A percentile compares a stretch with the other conserved stretches of the same genome.
Evolutionary conservation across 2,888 invertebrate species (phyloP).

Genomic region (Epinotia demarniana): DNA sequence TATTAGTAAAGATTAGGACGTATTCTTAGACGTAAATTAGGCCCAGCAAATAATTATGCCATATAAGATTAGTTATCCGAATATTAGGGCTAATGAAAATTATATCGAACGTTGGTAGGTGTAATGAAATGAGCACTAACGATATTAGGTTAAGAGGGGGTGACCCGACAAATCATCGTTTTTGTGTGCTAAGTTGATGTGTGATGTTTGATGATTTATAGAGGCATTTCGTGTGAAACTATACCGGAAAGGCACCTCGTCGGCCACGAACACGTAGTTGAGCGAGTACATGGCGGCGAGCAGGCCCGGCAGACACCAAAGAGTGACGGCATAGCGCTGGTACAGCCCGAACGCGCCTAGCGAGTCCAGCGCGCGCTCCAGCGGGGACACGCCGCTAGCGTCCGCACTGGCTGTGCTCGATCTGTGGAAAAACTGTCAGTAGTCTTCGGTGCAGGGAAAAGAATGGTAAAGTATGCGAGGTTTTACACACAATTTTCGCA

Average conservation of each 20-base stretch:
- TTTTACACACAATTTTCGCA: not conserved
- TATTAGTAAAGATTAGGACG: no score
- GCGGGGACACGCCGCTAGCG: conserved; percentile 52
- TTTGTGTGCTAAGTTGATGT: no score
- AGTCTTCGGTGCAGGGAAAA: not conserved
- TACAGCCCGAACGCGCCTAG: conserved; percentile 76
- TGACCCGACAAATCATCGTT: no score
- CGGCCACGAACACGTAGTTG: conserved; percentile 85
- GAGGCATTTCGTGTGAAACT: conserved; percentile 31
- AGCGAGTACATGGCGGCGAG: conserved; percentile 82
- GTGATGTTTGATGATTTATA: no score
- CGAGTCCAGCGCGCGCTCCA: conserved; percentile 69
- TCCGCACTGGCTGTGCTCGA: conserved; percentile 13
- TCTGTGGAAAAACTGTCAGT: not conserved
- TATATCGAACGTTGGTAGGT: no score
- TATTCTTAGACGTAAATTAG: no score
- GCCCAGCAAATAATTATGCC: no score
- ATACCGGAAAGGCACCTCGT: conserved; percentile 83
- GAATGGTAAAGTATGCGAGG: no score
- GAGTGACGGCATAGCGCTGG: conserved; percentile 68
- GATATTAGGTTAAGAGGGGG: no score
- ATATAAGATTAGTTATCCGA: no score
- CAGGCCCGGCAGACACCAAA: conserved; percentile 78
- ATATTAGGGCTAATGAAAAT: no score
- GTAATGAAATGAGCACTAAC: no score